Conservation (phyloP, 2,888 invertebrate species). For the Fabriciana adippe region DNA sequence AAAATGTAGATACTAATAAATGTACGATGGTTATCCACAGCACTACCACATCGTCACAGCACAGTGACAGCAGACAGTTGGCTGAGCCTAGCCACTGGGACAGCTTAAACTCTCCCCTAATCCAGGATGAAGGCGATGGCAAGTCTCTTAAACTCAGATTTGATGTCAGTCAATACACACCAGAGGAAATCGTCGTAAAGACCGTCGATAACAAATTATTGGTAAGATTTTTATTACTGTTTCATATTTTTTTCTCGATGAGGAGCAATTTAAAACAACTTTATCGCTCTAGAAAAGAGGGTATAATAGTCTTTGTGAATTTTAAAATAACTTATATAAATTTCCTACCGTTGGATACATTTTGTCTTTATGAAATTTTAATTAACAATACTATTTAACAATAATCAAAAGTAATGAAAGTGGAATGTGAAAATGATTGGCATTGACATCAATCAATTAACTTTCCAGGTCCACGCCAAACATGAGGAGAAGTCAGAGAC, state of each 20-base stretch:
- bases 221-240: slow-evolving; percentile 80
- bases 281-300: not conserved
- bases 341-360: too few relatives aligned
- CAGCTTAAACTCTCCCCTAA: slow-evolving; percentile 95
- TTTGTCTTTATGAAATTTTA: too few relatives aligned
- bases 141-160: slow-evolving; percentile 97
- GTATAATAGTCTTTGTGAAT: too few relatives aligned
- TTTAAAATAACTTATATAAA: too few relatives aligned
- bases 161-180: slow-evolving; percentile 98
- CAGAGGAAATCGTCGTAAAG: slow-evolving; percentile 99
- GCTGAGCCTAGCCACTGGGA: slow-evolving; percentile 89
- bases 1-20: slow-evolving; percentile 12
- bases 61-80: slow-evolving; percentile 83
- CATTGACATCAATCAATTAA: slow-evolving; percentile 29
- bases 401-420: too few relatives aligned
- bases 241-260: not conserved
- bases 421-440: not conserved
- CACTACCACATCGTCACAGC: slow-evolving; percentile 85
- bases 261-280: not conserved
- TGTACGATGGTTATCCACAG: slow-evolving; percentile 67
- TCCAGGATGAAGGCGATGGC: slow-evolving; percentile 96
- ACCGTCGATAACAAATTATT: slow-evolving; percentile 98
- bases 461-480: slow-evolving; percentile 95
- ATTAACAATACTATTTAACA: too few relatives aligned
- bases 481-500: slow-evolving; percentile 99